Base-by-base conservation (phyloP, 1,140 invertebrate genomes). In the Sarcophaga bullata region DNA sequence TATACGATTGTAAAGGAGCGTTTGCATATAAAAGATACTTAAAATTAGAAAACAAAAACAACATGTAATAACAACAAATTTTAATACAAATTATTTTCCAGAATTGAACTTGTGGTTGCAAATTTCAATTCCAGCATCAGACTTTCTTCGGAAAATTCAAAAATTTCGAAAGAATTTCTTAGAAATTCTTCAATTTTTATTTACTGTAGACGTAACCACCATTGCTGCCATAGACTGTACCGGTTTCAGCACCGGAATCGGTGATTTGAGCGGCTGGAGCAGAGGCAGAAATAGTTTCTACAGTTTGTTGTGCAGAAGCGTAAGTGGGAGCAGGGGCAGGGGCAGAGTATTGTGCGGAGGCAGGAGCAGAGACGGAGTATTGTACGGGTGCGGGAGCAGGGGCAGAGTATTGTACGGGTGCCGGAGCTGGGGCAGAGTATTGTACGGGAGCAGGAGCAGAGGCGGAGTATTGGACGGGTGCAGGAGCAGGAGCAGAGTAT, bases 141-240 rank as follows among this genome's bases (percentile, higher is more conserved):
- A 37, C 17, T 58, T 58, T 58, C 54, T 58, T 58, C n/a, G 25
- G 4, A 37, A 37, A 37, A 37, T 25, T 68, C n/a, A 68, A 68
- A 68, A 37, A 37, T 37, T 25, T 68, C 13, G 19, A 68, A 68
- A 68, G 62, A 68, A 78, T 78, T 48, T 76, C 73, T 15, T 17
- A 17, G 73, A 76, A 76, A 78, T 78, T 78, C 49, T 19, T 19
- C n/a, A 52, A 19, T 78, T 50, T 52, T 48, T 47, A 25, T 80
- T 73, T 82, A n/a, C 48, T 49, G 48, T 84, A 84, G 15, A 82
- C 62, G 50, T 84, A 84, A 37, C 83, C 83, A 48, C 83, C 83
- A 47, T 84, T 84, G 9, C 50, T 17, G n/a, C n/a, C 83, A 49
- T 84, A 84, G 8, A 72, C 73, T n/a, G 81, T 84, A 13, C 81